phyloP scores from a whole-genome alignment of 2,888 invertebrate species.

The Stenodera caucasica region DNA sequence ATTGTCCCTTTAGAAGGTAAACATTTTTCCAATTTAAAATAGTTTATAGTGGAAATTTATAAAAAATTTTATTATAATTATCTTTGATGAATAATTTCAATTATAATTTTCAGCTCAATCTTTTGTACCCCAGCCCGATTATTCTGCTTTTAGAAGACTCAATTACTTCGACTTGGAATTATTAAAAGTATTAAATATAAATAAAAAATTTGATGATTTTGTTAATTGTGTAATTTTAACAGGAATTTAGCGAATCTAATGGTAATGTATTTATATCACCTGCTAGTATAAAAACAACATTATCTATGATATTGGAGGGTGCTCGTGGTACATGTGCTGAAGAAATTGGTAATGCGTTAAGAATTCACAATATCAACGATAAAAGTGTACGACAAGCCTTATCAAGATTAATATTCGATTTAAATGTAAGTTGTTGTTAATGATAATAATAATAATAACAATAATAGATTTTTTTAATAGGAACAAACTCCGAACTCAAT shows the following conservation, averaged over 20 bases:
- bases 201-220: no score
- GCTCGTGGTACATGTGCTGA: constrained; percentile 60
- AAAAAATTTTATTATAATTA: no score
- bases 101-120: constrained; percentile 8
- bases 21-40: neutral
- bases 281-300: constrained; percentile 64
- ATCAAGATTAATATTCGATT: constrained; percentile 33
- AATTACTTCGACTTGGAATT: constrained; percentile 52
- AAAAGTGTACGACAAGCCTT: constrained; percentile 35
- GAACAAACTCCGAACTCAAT: constrained; percentile 11
- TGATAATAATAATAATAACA: no score
- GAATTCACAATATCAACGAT: constrained; percentile 51
- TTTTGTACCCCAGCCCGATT: constrained; percentile 17
- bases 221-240: no score
- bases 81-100: neutral
- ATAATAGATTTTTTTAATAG: neutral
- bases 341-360: constrained; percentile 62
- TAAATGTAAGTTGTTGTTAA: constrained; percentile 34
- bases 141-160: constrained; percentile 36
- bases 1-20: neutral
- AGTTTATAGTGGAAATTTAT: no score
- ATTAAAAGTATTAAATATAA: constrained; percentile 40
- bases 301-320: constrained; percentile 67
- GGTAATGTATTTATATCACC: constrained; percentile 70
- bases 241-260: constrained; percentile 39